Evolutionary conservation across 1,140 invertebrate genomes (phyloP).

Genomic region (Neodiprion pinetum): DNA sequence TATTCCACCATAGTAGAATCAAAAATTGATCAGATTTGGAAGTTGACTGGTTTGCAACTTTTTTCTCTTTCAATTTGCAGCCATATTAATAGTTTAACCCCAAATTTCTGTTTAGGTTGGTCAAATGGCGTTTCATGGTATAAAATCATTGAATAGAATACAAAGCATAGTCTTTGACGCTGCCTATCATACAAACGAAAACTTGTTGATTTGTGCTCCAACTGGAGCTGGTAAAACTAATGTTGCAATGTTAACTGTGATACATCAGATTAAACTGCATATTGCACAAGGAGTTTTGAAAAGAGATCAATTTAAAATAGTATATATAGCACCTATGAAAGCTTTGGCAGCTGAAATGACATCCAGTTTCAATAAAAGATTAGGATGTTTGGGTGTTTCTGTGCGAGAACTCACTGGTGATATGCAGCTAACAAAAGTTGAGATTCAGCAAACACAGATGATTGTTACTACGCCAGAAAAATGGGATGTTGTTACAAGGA

Average conservation of each 20-base stretch:
- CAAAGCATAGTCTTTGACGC: constrained; percentile 95
- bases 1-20: constrained; percentile 22
- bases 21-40: neutral
- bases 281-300: constrained; percentile 81
- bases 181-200: constrained; percentile 97
- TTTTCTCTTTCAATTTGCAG: neutral
- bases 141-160: constrained; percentile 89
- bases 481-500: constrained; percentile 99
- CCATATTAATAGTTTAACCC: constrained; percentile 19
- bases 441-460: constrained; percentile 97
- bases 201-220: constrained; percentile 94
- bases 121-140: constrained; percentile 85
- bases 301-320: constrained; percentile 96
- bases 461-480: constrained; percentile 99
- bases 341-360: constrained; percentile 99
- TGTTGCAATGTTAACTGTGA: constrained; percentile 92
- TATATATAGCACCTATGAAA: constrained; percentile 99
- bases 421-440: constrained; percentile 95
- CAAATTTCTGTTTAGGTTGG: constrained; percentile 68
- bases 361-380: constrained; percentile 85
- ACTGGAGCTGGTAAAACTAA: constrained; percentile 99
- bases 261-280: constrained; percentile 89
- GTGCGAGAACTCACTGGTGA: constrained; percentile 97
- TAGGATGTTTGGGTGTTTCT: constrained; percentile 77
- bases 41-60: neutral